phyloP scores from a whole-genome alignment of 2,888 invertebrate genomes.

The Acrobasis consociella region DNA sequence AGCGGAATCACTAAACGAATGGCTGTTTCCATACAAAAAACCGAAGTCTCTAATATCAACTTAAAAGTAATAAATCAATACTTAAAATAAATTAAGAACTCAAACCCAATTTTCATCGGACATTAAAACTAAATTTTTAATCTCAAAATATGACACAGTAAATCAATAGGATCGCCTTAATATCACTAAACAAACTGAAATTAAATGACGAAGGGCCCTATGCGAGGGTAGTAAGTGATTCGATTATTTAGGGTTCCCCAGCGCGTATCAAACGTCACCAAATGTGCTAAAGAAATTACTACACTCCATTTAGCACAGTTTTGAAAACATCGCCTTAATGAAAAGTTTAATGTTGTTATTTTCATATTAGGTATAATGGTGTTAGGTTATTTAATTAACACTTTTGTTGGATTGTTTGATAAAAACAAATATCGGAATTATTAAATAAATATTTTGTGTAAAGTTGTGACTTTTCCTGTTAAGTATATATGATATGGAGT shows the following conservation, averaged over 20 bases:
- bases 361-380: conserved; percentile 7
- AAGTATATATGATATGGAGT: too few relatives aligned
- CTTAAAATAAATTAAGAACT: neutral
- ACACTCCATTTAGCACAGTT: conserved; percentile 63
- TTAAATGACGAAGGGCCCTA: conserved; percentile 50
- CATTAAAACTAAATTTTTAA: conserved; percentile 39
- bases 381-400: conserved; percentile 4
- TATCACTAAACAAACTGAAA: conserved; percentile 56
- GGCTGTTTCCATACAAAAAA: too few relatives aligned
- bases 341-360: conserved; percentile 32
- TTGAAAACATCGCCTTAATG: conserved; percentile 57
- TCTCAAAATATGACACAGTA: conserved; percentile 42
- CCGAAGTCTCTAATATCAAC: too few relatives aligned
- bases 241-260: conserved; percentile 52
- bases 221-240: conserved; percentile 52
- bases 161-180: conserved; percentile 45
- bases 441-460: too few relatives aligned
- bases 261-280: conserved; percentile 32
- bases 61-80: neutral
- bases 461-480: too few relatives aligned
- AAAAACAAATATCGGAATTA: neutral
- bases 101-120: neutral
- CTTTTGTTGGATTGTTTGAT: neutral
- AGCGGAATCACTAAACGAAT: too few relatives aligned
- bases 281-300: conserved; percentile 58